Evolutionary conservation across 2,113 vertebrate species (phyloP), one percentile per base, ranked within the genome.

Genomic region (Tyto alba): DNA sequence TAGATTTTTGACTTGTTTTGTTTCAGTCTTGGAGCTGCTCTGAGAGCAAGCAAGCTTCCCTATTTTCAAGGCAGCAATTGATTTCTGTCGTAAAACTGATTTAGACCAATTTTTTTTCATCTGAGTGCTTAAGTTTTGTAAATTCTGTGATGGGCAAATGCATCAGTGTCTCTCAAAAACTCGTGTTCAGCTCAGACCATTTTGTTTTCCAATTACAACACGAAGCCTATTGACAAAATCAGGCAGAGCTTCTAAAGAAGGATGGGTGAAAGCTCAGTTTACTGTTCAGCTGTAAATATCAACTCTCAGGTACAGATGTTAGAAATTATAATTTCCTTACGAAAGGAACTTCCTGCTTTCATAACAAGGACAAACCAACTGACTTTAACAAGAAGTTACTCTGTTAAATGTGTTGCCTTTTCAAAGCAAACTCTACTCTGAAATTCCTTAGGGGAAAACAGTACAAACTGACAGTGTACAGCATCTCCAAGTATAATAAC

Each of bases 81-180:
- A 7, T 85, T 93, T 94, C 67, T 52, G 3, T 69, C 1, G 3
- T 62, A 80, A 81, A 69, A 84, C 26, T 67, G 12, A 53, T 93
- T 73, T 72, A 50, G 36, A 66, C 25, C 17, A 78, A 63, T 34
- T 25, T 56, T 64, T 20, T 79, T 85, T 62, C 47, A 45, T 79
- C 16, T 25, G 30, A 87, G 56, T 86, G 34, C 18, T 67, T 63
- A 47, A 45, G 29, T 78, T 75, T 71, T 77, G 20, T 67, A 71
- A 85, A 48, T 94, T 90, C 36, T 56, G 18, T 60, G 62, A 26
- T 21, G 4, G 25, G 14, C 20, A 89, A 84, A 36, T 81, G 27
- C 32, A n/a, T 68, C 0, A 0, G 3, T 57, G n/a, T 38, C 23
- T 75, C 40, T 63, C 0, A 2, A 87, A 62, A 77, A 56, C 11